Conservation (phyloP, 2,888 invertebrate genomes). For the Ophion obscuratus region DNA sequence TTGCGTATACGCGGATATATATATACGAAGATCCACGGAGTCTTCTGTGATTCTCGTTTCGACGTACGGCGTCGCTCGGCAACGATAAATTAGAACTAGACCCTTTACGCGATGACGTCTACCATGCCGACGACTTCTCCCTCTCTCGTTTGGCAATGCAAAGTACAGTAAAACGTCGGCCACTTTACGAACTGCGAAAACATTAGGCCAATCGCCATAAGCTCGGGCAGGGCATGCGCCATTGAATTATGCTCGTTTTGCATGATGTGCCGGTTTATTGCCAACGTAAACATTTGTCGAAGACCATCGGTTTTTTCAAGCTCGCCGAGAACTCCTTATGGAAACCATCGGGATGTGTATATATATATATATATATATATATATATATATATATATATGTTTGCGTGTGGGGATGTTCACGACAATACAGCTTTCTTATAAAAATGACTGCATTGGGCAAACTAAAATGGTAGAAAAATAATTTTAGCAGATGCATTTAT, state of each 20-base stretch:
- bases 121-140: background rate
- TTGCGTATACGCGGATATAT: background rate
- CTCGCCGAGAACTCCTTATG: background rate
- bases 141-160: conserved; percentile 1
- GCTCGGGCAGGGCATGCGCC: background rate
- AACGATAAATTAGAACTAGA: conserved; percentile 45
- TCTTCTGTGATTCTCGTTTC: conserved; percentile 43
- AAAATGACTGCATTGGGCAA: background rate
- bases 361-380: too few species aligned
- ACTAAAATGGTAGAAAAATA: background rate
- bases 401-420: too few species aligned
- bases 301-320: background rate
- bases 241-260: background rate
- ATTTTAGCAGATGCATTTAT: background rate
- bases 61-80: conserved; percentile 11
- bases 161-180: background rate
- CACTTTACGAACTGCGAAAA: background rate
- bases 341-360: too few species aligned
- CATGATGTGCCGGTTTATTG: background rate
- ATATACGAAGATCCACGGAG: conserved; percentile 13
- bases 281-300: background rate
- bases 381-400: too few species aligned
- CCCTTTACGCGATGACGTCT: conserved; percentile 16
- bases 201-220: background rate
- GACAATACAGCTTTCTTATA: background rate